Percentiles rank a stretch among this genome's conserved stretches.
Conservation (phyloP, 2,888 invertebrate species). For the Julus scandinavius region DNA sequence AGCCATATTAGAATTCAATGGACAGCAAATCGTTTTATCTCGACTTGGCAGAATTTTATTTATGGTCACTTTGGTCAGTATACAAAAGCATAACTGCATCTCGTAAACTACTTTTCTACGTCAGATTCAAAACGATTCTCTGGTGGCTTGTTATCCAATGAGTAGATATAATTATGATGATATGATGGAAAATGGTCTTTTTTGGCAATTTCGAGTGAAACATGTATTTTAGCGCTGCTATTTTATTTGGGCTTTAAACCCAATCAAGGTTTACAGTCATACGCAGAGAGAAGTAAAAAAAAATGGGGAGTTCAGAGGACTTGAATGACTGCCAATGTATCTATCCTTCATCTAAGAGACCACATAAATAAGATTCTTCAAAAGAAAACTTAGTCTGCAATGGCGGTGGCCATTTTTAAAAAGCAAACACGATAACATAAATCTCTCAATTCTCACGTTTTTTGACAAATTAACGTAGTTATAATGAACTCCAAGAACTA, state of each 20-base stretch:
- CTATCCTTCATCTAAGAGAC: neutral
- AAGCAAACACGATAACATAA: neutral
- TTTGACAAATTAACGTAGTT: neutral
- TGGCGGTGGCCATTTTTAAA: neutral
- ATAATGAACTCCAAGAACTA: neutral
- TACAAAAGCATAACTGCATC: constrained; percentile 14
- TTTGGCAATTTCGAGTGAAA: neutral
- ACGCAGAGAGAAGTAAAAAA: neutral
- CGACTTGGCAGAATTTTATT: constrained; percentile 12
- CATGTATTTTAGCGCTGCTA: neutral
- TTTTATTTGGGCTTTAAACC: neutral
- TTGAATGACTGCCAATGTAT: neutral
- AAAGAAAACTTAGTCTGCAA: neutral
- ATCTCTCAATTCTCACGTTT: constrained; percentile 6
- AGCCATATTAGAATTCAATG: constrained; percentile 40
- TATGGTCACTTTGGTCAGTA: constrained; percentile 6
- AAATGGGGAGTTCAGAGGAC: neutral
- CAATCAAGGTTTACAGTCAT: constrained; percentile 31
- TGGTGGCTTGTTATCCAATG: neutral
- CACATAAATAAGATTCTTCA: neutral
- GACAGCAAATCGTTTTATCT: constrained; percentile 36
- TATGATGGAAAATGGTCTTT: neutral
- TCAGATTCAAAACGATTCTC: constrained; percentile 28
- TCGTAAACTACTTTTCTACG: constrained; percentile 3
- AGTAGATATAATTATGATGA: constrained; percentile 19